Evolutionary conservation across 2,113 vertebrate genomes (phyloP).

Genomic region (Tiliqua scincoides): DNA sequence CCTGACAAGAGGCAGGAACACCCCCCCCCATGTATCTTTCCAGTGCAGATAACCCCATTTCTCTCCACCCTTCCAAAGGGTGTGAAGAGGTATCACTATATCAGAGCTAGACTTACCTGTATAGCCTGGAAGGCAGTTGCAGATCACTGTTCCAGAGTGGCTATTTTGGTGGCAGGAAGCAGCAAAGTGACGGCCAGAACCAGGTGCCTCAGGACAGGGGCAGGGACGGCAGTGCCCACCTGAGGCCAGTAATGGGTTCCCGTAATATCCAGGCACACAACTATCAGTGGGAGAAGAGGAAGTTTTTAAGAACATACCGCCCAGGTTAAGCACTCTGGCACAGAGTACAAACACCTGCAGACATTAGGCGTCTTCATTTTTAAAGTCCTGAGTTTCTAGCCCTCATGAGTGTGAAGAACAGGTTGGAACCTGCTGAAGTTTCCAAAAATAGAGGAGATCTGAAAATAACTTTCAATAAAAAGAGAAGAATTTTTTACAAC

Average conservation of each 20-base stretch:
- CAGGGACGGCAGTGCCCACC: slow-evolving; percentile 91
- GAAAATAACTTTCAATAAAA: not conserved
- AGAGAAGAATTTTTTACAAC: not conserved
- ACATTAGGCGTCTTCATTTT: not conserved
- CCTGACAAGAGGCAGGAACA: not conserved
- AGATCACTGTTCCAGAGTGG: slow-evolving; percentile 86
- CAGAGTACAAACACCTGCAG: not conserved
- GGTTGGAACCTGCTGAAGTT: not conserved
- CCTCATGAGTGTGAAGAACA: not conserved
- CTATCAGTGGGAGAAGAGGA: slow-evolving; percentile 58
- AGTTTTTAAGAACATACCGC: not conserved
- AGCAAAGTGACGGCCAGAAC: slow-evolving; percentile 87
- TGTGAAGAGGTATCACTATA: not conserved
- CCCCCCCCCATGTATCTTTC: not conserved
- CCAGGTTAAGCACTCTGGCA: not conserved
- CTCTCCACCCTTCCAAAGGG: not conserved
- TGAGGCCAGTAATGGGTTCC: slow-evolving; percentile 85
- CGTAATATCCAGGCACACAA: slow-evolving; percentile 87
- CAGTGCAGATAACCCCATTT: not conserved
- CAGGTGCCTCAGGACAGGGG: slow-evolving; percentile 90
- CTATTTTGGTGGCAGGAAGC: slow-evolving; percentile 92
- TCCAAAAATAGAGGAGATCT: not conserved
- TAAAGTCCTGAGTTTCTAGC: not conserved
- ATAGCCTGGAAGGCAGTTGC: slow-evolving; percentile 92
- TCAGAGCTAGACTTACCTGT: slow-evolving; percentile 78